Evolutionary conservation across 2,888 invertebrate genomes (phyloP).

Genomic region (Drosophila yooni): DNA sequence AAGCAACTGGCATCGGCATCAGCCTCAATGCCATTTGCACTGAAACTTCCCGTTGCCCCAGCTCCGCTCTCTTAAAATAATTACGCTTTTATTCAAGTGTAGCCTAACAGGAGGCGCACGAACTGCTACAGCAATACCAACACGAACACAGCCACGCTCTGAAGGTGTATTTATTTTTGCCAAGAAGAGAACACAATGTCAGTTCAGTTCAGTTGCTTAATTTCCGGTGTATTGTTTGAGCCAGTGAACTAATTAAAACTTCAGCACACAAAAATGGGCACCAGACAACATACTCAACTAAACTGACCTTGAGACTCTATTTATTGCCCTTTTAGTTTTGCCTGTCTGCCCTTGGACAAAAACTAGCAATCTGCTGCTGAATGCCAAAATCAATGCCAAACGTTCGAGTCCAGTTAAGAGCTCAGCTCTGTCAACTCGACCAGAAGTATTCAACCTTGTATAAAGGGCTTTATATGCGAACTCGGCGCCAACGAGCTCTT

Average conservation of each 20-base stretch:
- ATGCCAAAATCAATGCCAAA: slow-evolving; percentile 52
- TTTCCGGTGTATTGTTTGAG: slow-evolving; percentile 76
- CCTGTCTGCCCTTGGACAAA: slow-evolving; percentile 44
- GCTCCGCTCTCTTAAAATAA: slow-evolving; percentile 39
- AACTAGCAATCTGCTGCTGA: slow-evolving; percentile 10
- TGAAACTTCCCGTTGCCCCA: neutral
- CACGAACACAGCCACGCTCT: slow-evolving; percentile 2
- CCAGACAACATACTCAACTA: slow-evolving; percentile 35
- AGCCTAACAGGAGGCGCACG: slow-evolving; percentile 29
- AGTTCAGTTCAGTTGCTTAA: slow-evolving; percentile 68
- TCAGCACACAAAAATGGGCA: slow-evolving; percentile 57
- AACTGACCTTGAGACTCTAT: slow-evolving; percentile 41
- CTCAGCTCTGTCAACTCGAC: neutral
- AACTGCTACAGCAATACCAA: slow-evolving; percentile 7
- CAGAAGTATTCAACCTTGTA: neutral
- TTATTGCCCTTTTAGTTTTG: neutral
- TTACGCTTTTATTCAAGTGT: slow-evolving; percentile 61
- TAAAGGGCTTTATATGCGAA: neutral
- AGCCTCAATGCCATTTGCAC: neutral
- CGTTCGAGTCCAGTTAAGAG: slow-evolving; percentile 23
- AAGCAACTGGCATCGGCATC: slow-evolving; percentile 31
- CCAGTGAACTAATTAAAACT: slow-evolving; percentile 77
- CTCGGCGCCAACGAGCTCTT: neutral
- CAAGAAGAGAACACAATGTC: slow-evolving; percentile 39
- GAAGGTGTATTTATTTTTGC: slow-evolving; percentile 9